Base-by-base conservation (phyloP, 30 jellyfish, hydroid and myxozoan genomes). In the Morbakka virulenta region DNA sequence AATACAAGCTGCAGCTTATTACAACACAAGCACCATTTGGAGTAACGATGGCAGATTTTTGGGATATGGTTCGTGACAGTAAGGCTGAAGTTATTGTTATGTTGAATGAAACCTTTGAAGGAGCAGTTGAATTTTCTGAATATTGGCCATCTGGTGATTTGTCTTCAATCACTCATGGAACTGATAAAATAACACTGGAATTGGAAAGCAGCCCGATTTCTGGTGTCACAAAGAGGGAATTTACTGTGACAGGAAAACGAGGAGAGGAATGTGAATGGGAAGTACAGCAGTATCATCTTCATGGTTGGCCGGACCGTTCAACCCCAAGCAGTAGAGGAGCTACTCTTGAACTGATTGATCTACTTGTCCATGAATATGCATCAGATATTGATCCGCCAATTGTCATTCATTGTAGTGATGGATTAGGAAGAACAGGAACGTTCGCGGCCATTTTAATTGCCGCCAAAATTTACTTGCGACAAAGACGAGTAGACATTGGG, bases 11-110 rank as follows among this genome's bases (percentile, higher is more conserved):
- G 41, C 63, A 80, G 0, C 52, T 87, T 67, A 79, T 87, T 17
- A 70, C 94, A 32, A 78, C 96, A 25, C 96, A 87, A 50, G 93
- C 96, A n/a, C 96, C 96, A 22, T 73, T 87, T 32, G 94, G 88
- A 9, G 61, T 75, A 20, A 87, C 96, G 3, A 34, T 74, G 78
- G 79, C 79, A 36, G 96, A 87, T 34, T 87, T 87, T 69, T 87
- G 96, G 96, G 51, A 76, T 51, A 87, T 87, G 96, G 87, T 87
- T 22, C 72, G 35, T 29, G 53, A 61, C 69, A 47, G 79, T 33
- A 65, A 76, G 0, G 84, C 84, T 25, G 84, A 87, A 25, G 84
- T 62, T 21, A 80, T 87, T 23, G 85, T 87, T 28, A 65, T 84
- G 86, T 31, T 87, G 64, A 87, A 87, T 67, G 85, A 50, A 27